A percentile compares a stretch with the other conserved stretches of the same genome.
These are phyloP conservation scores for Noctua fimbriata DNA, from an alignment of 2,888 invertebrate genomes.

Conservation along the genomic window DNA sequence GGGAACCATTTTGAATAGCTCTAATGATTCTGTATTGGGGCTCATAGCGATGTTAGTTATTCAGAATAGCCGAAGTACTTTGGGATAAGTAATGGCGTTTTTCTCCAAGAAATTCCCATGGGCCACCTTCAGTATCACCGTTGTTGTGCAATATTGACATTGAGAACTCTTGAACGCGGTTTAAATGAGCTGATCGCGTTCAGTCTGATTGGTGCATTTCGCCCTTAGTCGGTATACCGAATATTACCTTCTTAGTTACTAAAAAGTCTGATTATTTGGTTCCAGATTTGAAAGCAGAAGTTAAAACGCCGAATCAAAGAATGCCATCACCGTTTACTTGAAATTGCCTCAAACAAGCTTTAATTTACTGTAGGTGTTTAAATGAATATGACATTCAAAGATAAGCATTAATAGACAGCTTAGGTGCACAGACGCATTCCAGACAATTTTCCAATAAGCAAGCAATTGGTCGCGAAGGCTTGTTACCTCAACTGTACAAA, in stretches of 20 bases:
- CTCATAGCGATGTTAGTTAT: constrained; percentile 4
- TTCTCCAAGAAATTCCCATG: neutral
- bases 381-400: constrained; percentile 61
- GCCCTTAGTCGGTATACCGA: neutral
- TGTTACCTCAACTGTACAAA: constrained; percentile 52
- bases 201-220: neutral
- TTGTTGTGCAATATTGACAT: neutral
- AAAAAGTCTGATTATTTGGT: neutral
- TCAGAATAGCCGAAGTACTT: neutral
- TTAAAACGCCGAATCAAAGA: neutral
- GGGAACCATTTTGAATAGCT: constrained; percentile 24
- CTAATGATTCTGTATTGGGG: neutral
- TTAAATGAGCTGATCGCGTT: neutral
- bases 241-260: neutral
- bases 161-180: neutral
- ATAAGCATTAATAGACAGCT: constrained; percentile 30
- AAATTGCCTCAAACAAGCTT: constrained; percentile 10
- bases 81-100: neutral
- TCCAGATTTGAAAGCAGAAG: neutral
- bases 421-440: constrained; percentile 56
- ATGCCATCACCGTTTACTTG: neutral
- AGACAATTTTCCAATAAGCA: constrained; percentile 64
- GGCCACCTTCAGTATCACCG: neutral
- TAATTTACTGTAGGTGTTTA: constrained; percentile 58
- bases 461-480: constrained; percentile 52